Base-by-base conservation (phyloP, 2,888 invertebrate genomes). In the Polydrusus cervinus region DNA sequence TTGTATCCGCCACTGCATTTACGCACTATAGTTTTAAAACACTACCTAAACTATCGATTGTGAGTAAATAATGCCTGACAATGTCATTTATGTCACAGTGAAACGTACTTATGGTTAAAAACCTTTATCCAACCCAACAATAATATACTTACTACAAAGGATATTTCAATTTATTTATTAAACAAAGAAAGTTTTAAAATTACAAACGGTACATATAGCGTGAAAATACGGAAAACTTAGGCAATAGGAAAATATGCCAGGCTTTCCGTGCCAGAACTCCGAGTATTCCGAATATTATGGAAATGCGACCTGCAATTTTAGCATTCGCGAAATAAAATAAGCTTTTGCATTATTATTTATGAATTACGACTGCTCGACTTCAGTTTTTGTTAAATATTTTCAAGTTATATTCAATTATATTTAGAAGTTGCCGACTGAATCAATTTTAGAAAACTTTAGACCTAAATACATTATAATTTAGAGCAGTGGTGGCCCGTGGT, bases 231-330 rank as follows among this genome's bases (percentile, higher is more conserved):
- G 75, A 71, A 75, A 75, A 75, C 69, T 73, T 65, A 47, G 70
- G 68, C 73, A 76, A 72, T 69, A 68, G 72, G 76, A 62, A 72
- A 73, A 72, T 76, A 73, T 73, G 72, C 73, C 69, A 47, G 69
- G 60, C 76, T 72, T 73, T 73, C 65, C 72, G 72, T 68, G 72
- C 73, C 47, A 45, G 45, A 65, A 51, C 75, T 62, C 67, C n/a
- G 65, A 40, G 69, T 68, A 76, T 76, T 76, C 73, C 65, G 69
- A 73, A 76, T 76, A 68, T 73, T 76, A 76, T 73, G 76, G 72
- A 76, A 76, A 76, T 76, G 76, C 62, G 76, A 73, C 68, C 69
- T 76, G 76, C 72, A 76, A 60, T 76, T 73, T 72, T 69, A 69
- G 76, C 76, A 73, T 76, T 76, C 76, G 53, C 20, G 72, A 72